A percentile compares a stretch with the other conserved stretches of the same genome.
These are phyloP conservation scores for Lathamus discolor DNA, from an alignment of 2,113 vertebrate species.

Conservation along the genomic window DNA sequence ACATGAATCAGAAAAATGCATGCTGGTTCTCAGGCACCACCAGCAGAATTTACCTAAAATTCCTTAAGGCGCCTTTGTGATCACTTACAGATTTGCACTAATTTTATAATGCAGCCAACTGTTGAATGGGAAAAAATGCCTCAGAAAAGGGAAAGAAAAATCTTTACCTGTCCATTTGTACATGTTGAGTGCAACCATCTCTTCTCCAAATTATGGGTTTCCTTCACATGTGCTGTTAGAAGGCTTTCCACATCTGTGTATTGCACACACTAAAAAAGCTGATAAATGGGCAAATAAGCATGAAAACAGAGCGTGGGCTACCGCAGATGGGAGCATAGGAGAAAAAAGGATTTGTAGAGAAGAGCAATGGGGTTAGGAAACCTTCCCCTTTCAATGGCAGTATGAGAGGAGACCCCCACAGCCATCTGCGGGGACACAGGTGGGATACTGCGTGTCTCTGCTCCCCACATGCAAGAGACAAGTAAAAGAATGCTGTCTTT, in stretches of 20 bases:
- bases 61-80: not conserved
- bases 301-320: not conserved
- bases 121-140: not conserved
- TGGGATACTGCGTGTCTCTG: accelerated
- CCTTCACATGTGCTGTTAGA: not conserved
- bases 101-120: not conserved
- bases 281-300: not conserved
- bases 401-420: not conserved
- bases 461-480: not conserved
- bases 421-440: not conserved
- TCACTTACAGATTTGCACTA: not conserved
- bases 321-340: accelerated
- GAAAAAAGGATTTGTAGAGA: not conserved
- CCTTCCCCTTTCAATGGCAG: not conserved
- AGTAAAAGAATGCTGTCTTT: not conserved
- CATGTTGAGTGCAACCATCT: not conserved
- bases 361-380: not conserved
- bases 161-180: not conserved
- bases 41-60: not conserved
- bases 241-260: too few relatives aligned
- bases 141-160: not conserved
- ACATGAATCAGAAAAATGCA: not conserved
- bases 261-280: not conserved
- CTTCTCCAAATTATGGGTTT: not conserved
- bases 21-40: not conserved